Evolutionary conservation across 2,888 invertebrate species (phyloP).

Genomic region (Quadroppia sp.): DNA sequence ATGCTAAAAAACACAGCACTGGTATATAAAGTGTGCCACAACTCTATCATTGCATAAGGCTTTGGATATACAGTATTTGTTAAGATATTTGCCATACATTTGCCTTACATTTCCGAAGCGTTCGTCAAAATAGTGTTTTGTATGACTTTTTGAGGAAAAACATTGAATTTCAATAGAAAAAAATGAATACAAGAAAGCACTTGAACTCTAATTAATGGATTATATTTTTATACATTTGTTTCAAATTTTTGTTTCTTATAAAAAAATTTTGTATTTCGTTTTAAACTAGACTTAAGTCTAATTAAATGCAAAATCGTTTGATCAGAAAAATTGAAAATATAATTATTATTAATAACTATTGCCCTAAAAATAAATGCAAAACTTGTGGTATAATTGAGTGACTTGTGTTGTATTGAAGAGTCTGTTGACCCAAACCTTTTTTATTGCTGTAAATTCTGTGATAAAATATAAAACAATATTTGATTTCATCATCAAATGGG

Average conservation of each 20-base stretch:
- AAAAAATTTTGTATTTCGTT: no score
- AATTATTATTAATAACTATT: neutral
- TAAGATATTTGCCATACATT: no score
- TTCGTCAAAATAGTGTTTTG: no score
- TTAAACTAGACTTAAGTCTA: no score
- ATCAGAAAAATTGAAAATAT: no score
- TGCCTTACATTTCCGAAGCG: neutral
- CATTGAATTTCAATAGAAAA: no score
- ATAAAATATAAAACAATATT: neutral
- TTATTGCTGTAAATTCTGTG: neutral
- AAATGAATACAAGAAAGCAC: neutral
- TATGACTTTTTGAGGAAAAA: no score
- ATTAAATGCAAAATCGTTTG: no score
- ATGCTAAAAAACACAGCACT: neutral
- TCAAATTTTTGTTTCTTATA: no score
- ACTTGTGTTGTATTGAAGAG: neutral
- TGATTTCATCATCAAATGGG: neutral
- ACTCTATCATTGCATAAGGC: neutral
- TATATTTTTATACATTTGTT: no score
- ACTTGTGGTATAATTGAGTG: neutral
- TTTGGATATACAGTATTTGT: neutral
- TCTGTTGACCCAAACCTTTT: neutral
- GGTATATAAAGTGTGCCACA: slow-evolving; percentile 8
- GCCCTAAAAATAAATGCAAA: neutral
- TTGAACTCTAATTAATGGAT: neutral